Base-by-base conservation (phyloP, 2,113 vertebrate species). In the Cariama cristata region DNA sequence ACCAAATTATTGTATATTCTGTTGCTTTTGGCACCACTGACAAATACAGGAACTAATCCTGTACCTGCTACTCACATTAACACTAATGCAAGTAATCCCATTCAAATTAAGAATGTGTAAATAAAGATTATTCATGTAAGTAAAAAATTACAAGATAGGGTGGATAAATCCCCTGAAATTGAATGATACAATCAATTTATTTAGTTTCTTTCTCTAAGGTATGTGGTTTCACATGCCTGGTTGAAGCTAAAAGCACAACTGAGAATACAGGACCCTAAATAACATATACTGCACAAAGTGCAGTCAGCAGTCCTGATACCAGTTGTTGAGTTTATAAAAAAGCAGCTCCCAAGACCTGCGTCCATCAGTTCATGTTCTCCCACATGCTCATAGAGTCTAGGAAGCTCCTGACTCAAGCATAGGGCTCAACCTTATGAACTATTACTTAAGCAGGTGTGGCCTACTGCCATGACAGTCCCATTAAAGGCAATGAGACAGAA, bases 41-140 rank as follows among this genome's bases (percentile, higher is more conserved):
- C 69, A 97, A 95, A 86, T 38, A 94, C 30, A 72, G 71, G 62
- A 96, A 95, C 67, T 96, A 92, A 93, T 93, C 93, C 88, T 92
- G 59, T 88, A 95, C 68, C 67, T 96, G 58, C 68, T 80, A 88
- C 87, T 90, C 77, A 72, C 45, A 62, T 87, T 96, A 96, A 83
- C 59, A 71, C 64, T 88, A 85, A 74, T 67, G 67, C 90, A 88
- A 95, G 75, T 97, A 93, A 95, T 92, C 82, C 75, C 67, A 92
- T 92, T 94, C 79, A 90, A 86, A 95, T 90, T 66, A 95, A 86
- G 79, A 80, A 88, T 1, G 26, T 86, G 47, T 86, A 96, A 95
- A 90, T 92, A 92, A 93, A 85, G 81, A 90, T 86, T 80, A 95
- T 76, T 83, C 67, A 58, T 80, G 86, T 83, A 86, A 94, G 59